Evolutionary conservation across 2,888 invertebrate species (phyloP), one percentile per base, ranked within the genome.

Genomic region (Hirtodrosophila histrioides): DNA sequence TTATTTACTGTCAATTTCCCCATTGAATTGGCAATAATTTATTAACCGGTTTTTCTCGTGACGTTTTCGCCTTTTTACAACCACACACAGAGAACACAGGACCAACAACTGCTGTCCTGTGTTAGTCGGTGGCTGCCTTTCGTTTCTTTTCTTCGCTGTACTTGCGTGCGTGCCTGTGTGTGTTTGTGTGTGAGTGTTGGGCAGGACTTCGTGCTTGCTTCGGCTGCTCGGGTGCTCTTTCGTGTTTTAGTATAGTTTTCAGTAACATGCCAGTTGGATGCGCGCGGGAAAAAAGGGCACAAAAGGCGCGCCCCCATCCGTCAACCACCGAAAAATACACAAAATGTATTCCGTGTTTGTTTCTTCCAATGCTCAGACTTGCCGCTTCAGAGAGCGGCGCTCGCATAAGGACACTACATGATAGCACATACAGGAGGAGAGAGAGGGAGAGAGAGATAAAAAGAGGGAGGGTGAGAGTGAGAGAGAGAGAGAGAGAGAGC

Each of bases 11-110:
- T 66, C 64, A 48, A 69, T 77, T 73, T 77, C 50, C 66, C 68
- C 74, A 83, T 67, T 69, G 71, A 83, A 87, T 80, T 87, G 78
- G 76, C 86, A 88, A 86, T 86, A 89, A 88, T 88, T 89, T 89
- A 88, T 89, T 88, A 89, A 90, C 89, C 89, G 89, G 89, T 90
- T 90, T 83, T 88, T 78, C 81, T 80, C 76, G 84, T 86, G 82
- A 79, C 85, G 85, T 81, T 83, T 86, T 74, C 70, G 75, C 68
- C 74, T 89, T 85, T 87, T 89, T 89, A 88, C 89, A 87, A 88
- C 78, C 75, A 82, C 78, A 82, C 82, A 85, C 85, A 87, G 82
- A 87, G 79, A 55, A 58, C 78, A 58, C 61, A 76, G 80, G 69
- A 75, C 72, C 53, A 72, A 65, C 70, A 75, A 76, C 86, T 85